Percentiles rank a stretch among this genome's conserved stretches.
These are phyloP conservation scores for Mormyrus proboscirostris DNA, from an alignment of 2,797 vertebrate species.

Conservation along the genomic window DNA sequence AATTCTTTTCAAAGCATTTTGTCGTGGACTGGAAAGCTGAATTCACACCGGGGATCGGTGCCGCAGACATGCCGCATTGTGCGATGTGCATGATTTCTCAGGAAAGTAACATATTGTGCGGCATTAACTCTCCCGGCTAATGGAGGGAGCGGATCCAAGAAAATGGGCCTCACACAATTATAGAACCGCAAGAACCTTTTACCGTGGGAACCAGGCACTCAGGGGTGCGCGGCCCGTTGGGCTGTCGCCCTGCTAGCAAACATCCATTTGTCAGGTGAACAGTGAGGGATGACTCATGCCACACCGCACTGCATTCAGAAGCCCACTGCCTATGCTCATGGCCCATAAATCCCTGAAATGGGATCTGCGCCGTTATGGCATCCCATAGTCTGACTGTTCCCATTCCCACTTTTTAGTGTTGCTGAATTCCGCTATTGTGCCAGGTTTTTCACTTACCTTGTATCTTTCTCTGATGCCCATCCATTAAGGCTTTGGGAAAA, in stretches of 20 bases:
- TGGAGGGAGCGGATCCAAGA: conserved; percentile 8
- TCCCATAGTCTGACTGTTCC: neutral
- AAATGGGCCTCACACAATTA: conserved; percentile 17
- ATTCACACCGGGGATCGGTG: neutral
- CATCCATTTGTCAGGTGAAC: conserved; percentile 10
- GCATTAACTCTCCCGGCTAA: neutral
- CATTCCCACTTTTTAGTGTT: neutral
- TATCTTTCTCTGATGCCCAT: neutral
- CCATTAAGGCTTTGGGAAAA: neutral
- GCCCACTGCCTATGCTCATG: neutral
- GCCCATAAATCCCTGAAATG: neutral
- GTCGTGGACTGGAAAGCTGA: neutral
- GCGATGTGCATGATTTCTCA: neutral
- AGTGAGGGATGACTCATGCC: neutral
- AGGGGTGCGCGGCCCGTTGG: neutral
- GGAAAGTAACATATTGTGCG: neutral
- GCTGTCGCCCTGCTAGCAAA: neutral
- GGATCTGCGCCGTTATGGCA: neutral
- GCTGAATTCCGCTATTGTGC: neutral
- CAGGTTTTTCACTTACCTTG: neutral
- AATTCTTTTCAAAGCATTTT: neutral
- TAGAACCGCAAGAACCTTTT: conserved; percentile 16
- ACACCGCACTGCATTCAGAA: neutral
- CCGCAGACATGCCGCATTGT: neutral
- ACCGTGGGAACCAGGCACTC: neutral